Evolutionary conservation across 2,797 vertebrate species (phyloP).

Genomic region (Synanceia verrucosa): DNA sequence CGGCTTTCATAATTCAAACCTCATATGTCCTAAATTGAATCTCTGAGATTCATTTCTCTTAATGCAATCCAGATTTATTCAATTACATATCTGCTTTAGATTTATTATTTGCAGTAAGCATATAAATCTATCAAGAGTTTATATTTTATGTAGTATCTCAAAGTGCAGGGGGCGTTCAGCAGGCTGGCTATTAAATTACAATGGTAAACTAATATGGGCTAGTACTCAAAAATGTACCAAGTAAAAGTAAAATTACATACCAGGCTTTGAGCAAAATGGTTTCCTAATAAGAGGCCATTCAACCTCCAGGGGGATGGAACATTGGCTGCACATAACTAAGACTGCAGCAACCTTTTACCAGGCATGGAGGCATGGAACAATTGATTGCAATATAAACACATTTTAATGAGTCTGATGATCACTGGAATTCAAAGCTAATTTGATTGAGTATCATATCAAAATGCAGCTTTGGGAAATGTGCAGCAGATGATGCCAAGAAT

Average conservation of each 20-base stretch:
- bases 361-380: conserved; percentile 62
- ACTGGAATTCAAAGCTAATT: conserved; percentile 66
- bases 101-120: conserved; percentile 66
- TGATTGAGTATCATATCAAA: conserved; percentile 69
- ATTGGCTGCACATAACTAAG: conserved; percentile 57
- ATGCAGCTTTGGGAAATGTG: conserved; percentile 51
- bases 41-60: conserved; percentile 66
- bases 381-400: conserved; percentile 68
- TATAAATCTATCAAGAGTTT: conserved; percentile 62
- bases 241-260: conserved; percentile 61
- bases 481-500: conserved; percentile 37
- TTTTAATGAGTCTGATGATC: conserved; percentile 75
- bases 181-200: conserved; percentile 58
- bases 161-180: conserved; percentile 48
- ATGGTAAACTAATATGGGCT: conserved; percentile 57
- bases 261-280: conserved; percentile 7
- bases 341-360: conserved; percentile 55
- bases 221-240: conserved; percentile 64
- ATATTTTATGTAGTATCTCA: conserved; percentile 48
- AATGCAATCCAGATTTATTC: conserved; percentile 74
- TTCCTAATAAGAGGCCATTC: conserved; percentile 41
- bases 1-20: conserved; percentile 71
- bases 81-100: conserved; percentile 72
- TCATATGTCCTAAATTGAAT: conserved; percentile 72
- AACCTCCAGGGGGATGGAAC: conserved; percentile 54